Evolutionary conservation across 2,888 invertebrate species (phyloP).

Genomic region (Callyntrura sp.): DNA sequence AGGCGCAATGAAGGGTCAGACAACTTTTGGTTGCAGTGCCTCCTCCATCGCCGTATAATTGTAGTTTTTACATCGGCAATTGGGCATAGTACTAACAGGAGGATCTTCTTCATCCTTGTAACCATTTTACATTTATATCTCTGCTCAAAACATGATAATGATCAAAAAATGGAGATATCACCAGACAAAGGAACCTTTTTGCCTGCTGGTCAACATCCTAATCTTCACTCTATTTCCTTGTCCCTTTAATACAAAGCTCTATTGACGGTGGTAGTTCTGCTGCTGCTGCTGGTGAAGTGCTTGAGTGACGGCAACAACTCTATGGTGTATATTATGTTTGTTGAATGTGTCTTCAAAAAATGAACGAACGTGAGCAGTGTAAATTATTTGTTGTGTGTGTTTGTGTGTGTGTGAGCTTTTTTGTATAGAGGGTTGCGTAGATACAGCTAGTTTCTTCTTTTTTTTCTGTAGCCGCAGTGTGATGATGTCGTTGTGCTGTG

Average conservation of each 20-base stretch:
- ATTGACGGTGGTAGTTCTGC: not conserved
- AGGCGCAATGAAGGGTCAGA: conserved; percentile 22
- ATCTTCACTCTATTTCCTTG: not conserved
- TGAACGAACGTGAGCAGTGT: not conserved
- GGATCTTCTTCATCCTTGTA: not conserved
- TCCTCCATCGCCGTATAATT: not conserved
- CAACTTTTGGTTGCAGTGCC: conserved; percentile 15
- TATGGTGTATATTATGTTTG: no score
- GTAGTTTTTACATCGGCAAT: not conserved
- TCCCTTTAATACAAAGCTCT: conserved; percentile 2
- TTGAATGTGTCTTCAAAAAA: not conserved
- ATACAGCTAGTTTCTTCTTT: not conserved
- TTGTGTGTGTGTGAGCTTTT: not conserved
- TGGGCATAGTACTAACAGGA: not conserved
- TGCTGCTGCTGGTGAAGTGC: conserved; percentile 15
- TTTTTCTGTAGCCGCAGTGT: not conserved
- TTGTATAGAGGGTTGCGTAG: conserved; percentile 10
- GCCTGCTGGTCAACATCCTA: conserved; percentile 30
- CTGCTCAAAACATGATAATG: not conserved
- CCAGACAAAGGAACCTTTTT: conserved; percentile 6
- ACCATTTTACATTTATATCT: conserved; percentile 17
- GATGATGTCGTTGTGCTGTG: not conserved
- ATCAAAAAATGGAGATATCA: conserved; percentile 26
- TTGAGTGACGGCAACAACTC: conserved; percentile 1
- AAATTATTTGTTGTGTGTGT: not conserved